These are phyloP conservation scores for Lates japonicus DNA, from an alignment of 2,797 vertebrate species.

Conservation along the genomic window DNA sequence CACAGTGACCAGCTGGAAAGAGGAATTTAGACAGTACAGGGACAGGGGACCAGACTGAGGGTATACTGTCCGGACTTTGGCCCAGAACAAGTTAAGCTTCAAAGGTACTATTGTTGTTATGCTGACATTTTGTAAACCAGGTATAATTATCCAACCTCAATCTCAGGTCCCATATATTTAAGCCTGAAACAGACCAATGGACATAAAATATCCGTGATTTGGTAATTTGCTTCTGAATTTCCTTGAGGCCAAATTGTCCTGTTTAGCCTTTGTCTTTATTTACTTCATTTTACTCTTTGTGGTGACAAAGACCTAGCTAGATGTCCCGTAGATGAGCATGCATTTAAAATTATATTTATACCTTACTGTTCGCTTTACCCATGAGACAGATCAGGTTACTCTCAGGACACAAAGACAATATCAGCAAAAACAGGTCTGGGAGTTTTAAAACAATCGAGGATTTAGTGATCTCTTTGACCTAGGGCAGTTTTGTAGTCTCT, in stretches of 20 bases:
- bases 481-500: slow-evolving; percentile 2
- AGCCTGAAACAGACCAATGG: not conserved
- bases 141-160: not conserved
- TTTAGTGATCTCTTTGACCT: not conserved
- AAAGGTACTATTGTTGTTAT: not conserved
- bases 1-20: slow-evolving; percentile 95
- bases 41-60: not conserved
- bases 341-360: slow-evolving; percentile 15
- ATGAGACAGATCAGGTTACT: slow-evolving; percentile 15
- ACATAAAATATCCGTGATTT: not conserved
- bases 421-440: slow-evolving; percentile 31
- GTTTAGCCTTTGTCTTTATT: not conserved
- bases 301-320: not conserved
- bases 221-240: not conserved
- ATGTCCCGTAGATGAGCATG: slow-evolving; percentile 1
- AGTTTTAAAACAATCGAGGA: slow-evolving; percentile 31
- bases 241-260: not conserved
- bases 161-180: not conserved
- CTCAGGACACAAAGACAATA: slow-evolving; percentile 10
- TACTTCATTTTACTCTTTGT: slow-evolving; percentile 9
- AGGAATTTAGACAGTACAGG: slow-evolving; percentile 37
- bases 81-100: not conserved
- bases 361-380: not conserved
- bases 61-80: not conserved
- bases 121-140: not conserved